Base-by-base conservation (phyloP, 2,113 vertebrate genomes). In the Serinus canaria region DNA sequence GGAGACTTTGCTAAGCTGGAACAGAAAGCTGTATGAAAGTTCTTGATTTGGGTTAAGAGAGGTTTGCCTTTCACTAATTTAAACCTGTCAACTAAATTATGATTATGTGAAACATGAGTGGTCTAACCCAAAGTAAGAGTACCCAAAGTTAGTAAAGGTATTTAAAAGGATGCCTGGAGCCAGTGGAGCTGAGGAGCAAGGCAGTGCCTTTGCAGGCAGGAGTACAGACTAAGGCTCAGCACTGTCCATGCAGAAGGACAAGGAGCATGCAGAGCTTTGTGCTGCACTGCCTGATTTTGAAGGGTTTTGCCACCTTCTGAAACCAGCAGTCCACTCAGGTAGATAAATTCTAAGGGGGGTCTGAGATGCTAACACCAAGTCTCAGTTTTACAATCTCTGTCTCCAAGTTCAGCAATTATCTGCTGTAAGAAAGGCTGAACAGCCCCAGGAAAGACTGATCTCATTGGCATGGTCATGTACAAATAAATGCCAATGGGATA, bases 401-500 rank as follows among this genome's bases (percentile, higher is more conserved):
- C 22, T 78, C 43, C 52, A 68, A 55, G 53, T 83, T 72, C 28
- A 75, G 47, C 41, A 37, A 37, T 16, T 24, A 62, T 6, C 20
- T 89, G 14, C 33, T 55, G 13, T 56, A 50, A 52, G 37, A 81
- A 72, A 44, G 50, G n/a, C n/a, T 84, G 41, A 52, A 37, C 13
- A 87, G 3, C 17, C 20, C 43, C 15, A 23, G 43, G 20, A 84
- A 21, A 30, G 53, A n/a, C 27, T n/a, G n/a, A 64, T 52, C 18
- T 77, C 68, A 27, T 18, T 1, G 1, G 19, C 13, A 72, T 22
- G 21, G 49, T 30, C 22, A 11, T 0, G 1, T 35, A 41, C 15
- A 74, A 49, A 64, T 35, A 64, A 73, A 75, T 59, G 33, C 35
- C 43, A 55, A 8, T 87, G 59, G 79, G 63, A 22, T 16, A 91